These are phyloP conservation scores for Eudemis profundana DNA, from an alignment of 2,888 invertebrate genomes.

Conservation along the genomic window DNA sequence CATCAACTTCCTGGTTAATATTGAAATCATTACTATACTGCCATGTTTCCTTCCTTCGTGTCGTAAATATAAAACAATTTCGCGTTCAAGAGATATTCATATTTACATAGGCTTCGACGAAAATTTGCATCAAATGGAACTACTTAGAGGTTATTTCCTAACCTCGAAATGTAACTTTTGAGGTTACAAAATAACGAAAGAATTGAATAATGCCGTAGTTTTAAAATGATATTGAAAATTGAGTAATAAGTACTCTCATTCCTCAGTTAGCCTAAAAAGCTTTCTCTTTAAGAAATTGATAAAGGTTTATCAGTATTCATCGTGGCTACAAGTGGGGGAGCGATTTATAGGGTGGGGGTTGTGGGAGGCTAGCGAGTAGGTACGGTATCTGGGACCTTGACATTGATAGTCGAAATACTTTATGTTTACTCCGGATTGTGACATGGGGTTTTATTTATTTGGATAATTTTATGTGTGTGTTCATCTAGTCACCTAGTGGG, in stretches of 20 bases:
- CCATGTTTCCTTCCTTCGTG: not conserved
- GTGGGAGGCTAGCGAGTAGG: slow-evolving; percentile 3
- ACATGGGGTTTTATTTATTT: slow-evolving; percentile 19
- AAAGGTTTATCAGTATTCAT: slow-evolving; percentile 51
- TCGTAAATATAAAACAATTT: slow-evolving; percentile 34
- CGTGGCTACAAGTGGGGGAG: slow-evolving; percentile 36
- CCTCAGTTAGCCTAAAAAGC: slow-evolving; percentile 19
- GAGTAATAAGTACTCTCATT: not conserved
- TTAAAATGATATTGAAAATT: slow-evolving; percentile 3
- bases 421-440: slow-evolving; percentile 24
- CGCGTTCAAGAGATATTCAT: slow-evolving; percentile 25
- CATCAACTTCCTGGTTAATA: slow-evolving; percentile 20
- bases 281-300: slow-evolving; percentile 47
- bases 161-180: slow-evolving; percentile 3
- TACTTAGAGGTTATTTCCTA: slow-evolving; percentile 28
- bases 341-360: slow-evolving; percentile 11
- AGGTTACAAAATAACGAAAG: slow-evolving; percentile 3
- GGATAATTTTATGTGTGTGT: slow-evolving; percentile 13
- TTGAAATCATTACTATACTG: slow-evolving; percentile 11
- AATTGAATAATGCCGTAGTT: not conserved
- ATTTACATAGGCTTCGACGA: slow-evolving; percentile 25
- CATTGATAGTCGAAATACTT: slow-evolving; percentile 40
- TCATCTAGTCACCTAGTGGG: slow-evolving; percentile 1
- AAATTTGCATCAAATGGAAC: slow-evolving; percentile 23
- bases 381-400: slow-evolving; percentile 36